Evolutionary conservation across 1,140 invertebrate genomes (phyloP).

Genomic region (Meloidogyne chitwoodi): DNA sequence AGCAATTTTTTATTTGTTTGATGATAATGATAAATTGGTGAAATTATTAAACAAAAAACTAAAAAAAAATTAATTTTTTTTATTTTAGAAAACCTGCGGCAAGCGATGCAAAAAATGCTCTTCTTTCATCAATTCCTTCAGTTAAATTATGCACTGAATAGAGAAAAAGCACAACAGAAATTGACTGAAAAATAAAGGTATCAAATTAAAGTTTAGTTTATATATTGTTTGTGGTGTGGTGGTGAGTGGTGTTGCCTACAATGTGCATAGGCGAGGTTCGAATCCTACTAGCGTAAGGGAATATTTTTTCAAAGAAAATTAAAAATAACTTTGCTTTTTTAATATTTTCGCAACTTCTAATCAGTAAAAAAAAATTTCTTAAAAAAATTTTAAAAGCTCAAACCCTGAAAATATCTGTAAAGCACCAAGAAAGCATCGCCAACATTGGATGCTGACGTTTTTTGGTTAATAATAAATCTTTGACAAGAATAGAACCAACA

Average conservation of each 20-base stretch:
- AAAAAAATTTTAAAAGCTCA: not conserved
- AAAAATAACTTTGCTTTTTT: not conserved
- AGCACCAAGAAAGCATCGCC: constrained; percentile 22
- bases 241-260: not conserved
- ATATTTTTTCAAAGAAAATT: not conserved
- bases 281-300: not conserved
- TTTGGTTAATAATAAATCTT: constrained; percentile 24
- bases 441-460: constrained; percentile 16
- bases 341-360: not conserved
- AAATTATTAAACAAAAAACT: constrained; percentile 24
- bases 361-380: not conserved
- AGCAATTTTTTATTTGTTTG: constrained; percentile 36
- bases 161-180: constrained; percentile 2
- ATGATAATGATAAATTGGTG: constrained; percentile 31
- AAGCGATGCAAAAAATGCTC: constrained; percentile 29
- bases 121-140: constrained; percentile 21
- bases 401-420: constrained; percentile 27
- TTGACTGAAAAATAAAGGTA: constrained; percentile 4
- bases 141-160: constrained; percentile 21
- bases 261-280: not conserved
- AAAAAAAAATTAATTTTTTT: not conserved
- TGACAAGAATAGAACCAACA: constrained; percentile 19
- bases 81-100: constrained; percentile 16
- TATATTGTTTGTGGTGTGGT: not conserved
- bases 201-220: not conserved